These are phyloP conservation scores for Pipistrellus kuhlii DNA, from an alignment of 2,797 vertebrate genomes.

Conservation along the genomic window DNA sequence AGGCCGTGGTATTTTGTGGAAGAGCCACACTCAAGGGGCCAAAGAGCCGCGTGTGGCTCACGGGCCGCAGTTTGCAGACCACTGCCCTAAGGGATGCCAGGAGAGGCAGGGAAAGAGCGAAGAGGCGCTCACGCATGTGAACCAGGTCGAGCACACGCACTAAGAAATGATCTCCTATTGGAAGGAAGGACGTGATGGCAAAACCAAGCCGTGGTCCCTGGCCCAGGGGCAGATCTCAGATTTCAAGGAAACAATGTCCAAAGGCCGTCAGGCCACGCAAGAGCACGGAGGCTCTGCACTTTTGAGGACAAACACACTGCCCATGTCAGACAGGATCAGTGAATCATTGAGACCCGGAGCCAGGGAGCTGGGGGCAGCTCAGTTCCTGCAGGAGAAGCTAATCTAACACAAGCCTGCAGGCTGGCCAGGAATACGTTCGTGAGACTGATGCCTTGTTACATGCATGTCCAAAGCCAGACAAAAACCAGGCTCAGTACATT, in stretches of 20 bases:
- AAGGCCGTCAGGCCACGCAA: conserved; percentile 41
- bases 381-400: conserved; percentile 62
- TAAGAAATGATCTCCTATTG: not conserved
- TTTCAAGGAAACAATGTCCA: conserved; percentile 56
- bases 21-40: too few species aligned
- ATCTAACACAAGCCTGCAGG: conserved; percentile 61
- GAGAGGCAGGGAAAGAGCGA: conserved; percentile 62
- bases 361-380: not conserved
- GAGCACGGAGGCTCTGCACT: not conserved
- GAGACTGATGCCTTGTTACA: conserved; percentile 74
- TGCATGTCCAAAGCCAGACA: conserved; percentile 69
- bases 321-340: conserved; percentile 53
- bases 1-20: too few species aligned
- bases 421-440: conserved; percentile 65
- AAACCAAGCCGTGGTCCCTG: not conserved
- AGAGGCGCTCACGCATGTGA: not conserved
- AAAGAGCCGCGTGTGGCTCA: too few species aligned
- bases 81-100: conserved; percentile 16
- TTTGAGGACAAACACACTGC: conserved; percentile 23
- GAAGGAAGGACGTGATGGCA: conserved; percentile 48
- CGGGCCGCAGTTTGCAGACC: too few species aligned
- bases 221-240: not conserved
- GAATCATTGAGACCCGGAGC: conserved; percentile 73
- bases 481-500: conserved; percentile 7
- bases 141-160: not conserved